Conservation (phyloP, 1,140 invertebrate species). For the Lucilia cuprina region DNA sequence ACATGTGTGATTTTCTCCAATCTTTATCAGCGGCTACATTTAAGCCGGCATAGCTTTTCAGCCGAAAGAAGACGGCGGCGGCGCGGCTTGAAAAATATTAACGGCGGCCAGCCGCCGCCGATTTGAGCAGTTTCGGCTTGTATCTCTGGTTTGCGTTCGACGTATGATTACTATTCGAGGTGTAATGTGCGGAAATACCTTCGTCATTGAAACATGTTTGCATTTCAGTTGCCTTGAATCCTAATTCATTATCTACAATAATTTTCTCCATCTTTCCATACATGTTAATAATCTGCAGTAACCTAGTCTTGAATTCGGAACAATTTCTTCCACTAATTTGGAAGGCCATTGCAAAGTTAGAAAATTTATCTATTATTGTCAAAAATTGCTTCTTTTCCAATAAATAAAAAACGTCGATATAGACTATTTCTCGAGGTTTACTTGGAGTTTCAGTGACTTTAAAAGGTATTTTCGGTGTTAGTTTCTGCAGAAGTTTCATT, state of each 20-base stretch:
- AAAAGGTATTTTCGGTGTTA: not conserved
- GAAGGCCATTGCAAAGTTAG: not conserved
- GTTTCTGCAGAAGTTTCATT: not conserved
- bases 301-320: not conserved
- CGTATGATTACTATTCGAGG: conserved; percentile 22
- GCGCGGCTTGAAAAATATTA: too few species aligned
- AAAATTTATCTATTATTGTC: conserved; percentile 31
- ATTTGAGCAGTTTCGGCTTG: too few species aligned
- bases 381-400: conserved; percentile 19
- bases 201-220: not conserved
- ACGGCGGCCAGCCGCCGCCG: too few species aligned
- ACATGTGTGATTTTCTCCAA: too few species aligned
- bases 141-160: too few species aligned
- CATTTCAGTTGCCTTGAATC: conserved; percentile 20
- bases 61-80: too few species aligned
- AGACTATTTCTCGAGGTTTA: conserved; percentile 29
- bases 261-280: not conserved
- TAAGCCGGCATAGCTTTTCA: too few species aligned
- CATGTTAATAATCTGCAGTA: not conserved
- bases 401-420: conserved; percentile 31
- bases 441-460: conserved; percentile 18
- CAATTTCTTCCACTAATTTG: conserved; percentile 20
- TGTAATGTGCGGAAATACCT: conserved; percentile 11
- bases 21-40: too few species aligned
- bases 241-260: conserved; percentile 26